These are phyloP conservation scores for Lacerta viridis DNA, from an alignment of 2,797 vertebrate species.

Conservation along the genomic window DNA sequence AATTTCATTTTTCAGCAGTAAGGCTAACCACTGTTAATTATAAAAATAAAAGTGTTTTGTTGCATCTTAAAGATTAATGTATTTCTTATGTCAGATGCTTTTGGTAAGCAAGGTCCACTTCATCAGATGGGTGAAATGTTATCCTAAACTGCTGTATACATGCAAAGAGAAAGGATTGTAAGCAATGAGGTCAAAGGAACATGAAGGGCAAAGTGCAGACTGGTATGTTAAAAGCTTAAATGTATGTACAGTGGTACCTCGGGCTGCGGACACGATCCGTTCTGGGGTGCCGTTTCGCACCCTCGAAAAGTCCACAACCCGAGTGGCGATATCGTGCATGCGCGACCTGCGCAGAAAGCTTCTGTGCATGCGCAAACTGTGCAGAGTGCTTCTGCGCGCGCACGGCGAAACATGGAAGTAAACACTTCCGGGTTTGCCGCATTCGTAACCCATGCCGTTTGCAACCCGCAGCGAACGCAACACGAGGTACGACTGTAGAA, in stretches of 20 bases:
- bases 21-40: background rate
- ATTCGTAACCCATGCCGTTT: no score
- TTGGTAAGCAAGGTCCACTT: background rate
- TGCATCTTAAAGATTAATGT: no score
- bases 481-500: background rate
- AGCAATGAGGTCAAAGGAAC: background rate
- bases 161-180: background rate
- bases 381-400: no score
- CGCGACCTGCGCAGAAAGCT: no score
- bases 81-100: background rate
- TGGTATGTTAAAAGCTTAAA: background rate
- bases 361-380: no score
- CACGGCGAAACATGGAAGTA: no score
- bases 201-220: background rate
- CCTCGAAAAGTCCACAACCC: no score
- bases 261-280: no score
- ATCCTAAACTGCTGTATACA: background rate
- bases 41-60: background rate
- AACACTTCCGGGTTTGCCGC: no score
- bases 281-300: no score
- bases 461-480: no score
- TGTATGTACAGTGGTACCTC: background rate
- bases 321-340: no score
- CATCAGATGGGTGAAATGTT: background rate
- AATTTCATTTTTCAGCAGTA: background rate